phyloP scores from a whole-genome alignment of 2,113 vertebrate species.

The Halcyon malimbica region DNA sequence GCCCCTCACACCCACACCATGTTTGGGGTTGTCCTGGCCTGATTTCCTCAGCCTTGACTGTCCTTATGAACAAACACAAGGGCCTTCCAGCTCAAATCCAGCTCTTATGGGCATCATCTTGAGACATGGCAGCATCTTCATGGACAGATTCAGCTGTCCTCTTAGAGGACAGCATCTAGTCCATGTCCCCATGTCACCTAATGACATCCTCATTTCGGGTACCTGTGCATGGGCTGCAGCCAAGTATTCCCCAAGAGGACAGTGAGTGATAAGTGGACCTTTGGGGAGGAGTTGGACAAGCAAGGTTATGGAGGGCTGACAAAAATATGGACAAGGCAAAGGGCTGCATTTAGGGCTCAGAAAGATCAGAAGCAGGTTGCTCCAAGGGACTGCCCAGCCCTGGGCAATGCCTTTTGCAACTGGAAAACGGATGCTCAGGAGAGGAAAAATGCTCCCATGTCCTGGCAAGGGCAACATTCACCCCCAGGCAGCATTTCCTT shows the following conservation, averaged over 20 bases:
- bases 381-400: neutral
- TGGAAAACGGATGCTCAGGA: neutral
- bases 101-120: neutral
- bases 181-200: neutral
- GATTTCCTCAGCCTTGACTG: neutral
- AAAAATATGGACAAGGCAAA: neutral
- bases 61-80: neutral
- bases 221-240: neutral
- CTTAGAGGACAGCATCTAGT: neutral
- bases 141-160: neutral
- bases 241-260: neutral
- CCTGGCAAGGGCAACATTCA: neutral
- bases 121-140: neutral
- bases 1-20: neutral
- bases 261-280: neutral
- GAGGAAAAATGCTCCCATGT: neutral
- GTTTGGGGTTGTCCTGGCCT: neutral
- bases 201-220: neutral
- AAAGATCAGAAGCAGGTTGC: neutral
- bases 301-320: neutral
- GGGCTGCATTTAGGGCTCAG: neutral
- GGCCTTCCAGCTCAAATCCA: neutral
- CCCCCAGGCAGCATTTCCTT: accelerated
- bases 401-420: neutral
- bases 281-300: neutral